phyloP scores from a whole-genome alignment of 2,113 vertebrate species.

The Physeter macrocephalus region DNA sequence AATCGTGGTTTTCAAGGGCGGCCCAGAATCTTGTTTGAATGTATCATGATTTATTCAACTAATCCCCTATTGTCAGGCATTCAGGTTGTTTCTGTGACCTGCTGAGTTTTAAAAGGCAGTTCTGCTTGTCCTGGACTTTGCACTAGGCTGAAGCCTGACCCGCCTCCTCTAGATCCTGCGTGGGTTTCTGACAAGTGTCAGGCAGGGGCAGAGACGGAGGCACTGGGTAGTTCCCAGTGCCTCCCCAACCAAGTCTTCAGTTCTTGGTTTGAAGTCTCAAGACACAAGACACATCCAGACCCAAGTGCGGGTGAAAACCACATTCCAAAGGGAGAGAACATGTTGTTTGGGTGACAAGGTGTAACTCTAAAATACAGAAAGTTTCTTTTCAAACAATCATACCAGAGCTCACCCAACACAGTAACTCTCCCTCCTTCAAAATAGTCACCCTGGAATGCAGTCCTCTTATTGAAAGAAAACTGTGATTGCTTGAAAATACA shows the following conservation, averaged over 20 bases:
- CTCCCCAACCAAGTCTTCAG: not conserved
- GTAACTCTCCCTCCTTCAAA: not conserved
- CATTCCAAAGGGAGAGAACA: not conserved
- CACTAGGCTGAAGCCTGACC: not conserved
- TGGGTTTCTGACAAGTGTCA: not conserved
- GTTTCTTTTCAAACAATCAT: not conserved
- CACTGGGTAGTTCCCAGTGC: accelerated
- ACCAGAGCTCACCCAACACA: not conserved
- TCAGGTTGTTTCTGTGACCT: not conserved
- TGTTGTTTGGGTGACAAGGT: not conserved
- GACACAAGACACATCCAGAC: not conserved
- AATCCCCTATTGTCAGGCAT: accelerated
- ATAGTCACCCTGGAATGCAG: not conserved
- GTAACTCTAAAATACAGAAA: not conserved
- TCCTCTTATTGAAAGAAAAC: not conserved
- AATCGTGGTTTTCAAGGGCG: not conserved
- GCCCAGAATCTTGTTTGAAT: not conserved
- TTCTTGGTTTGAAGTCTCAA: not conserved
- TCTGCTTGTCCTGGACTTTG: not conserved
- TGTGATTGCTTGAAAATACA: not conserved
- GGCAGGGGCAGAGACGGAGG: not conserved
- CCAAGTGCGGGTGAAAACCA: not conserved
- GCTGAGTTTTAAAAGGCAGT: not conserved
- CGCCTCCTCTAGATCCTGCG: not conserved
- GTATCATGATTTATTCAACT: not conserved